These are phyloP conservation scores for Zygogramma bicolorata DNA, from an alignment of 2,888 invertebrate species.

Conservation along the genomic window DNA sequence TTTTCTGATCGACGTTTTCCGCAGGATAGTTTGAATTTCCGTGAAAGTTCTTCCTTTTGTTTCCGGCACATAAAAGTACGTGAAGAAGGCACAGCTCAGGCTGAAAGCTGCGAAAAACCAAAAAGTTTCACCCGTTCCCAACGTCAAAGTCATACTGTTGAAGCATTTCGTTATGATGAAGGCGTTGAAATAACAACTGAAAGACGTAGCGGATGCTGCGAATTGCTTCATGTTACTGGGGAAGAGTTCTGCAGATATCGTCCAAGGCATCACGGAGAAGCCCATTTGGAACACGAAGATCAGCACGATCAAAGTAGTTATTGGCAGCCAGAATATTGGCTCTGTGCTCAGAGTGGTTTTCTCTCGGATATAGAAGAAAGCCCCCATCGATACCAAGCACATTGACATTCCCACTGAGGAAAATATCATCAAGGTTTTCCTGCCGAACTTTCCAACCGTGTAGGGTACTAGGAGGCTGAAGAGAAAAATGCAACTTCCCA, in stretches of 20 bases:
- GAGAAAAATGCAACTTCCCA: slow-evolving; percentile 79
- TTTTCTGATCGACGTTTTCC: slow-evolving; percentile 7
- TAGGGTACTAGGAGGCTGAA: slow-evolving; percentile 79
- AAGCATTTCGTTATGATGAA: slow-evolving; percentile 82
- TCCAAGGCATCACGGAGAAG: slow-evolving; percentile 83
- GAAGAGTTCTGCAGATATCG: slow-evolving; percentile 83
- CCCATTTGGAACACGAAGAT: slow-evolving; percentile 72
- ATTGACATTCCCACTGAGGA: slow-evolving; percentile 76
- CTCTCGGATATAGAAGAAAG: slow-evolving; percentile 68
- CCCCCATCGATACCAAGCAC: slow-evolving; percentile 72
- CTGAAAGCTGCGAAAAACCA: slow-evolving; percentile 75
- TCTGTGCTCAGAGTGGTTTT: slow-evolving; percentile 63
- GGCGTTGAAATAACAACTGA: slow-evolving; percentile 78
- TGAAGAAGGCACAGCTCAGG: slow-evolving; percentile 76
- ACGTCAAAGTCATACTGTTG: slow-evolving; percentile 68
- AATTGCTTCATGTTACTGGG: slow-evolving; percentile 80
- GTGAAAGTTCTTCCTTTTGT: slow-evolving; percentile 89
- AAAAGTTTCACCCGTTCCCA: slow-evolving; percentile 77
- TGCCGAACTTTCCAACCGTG: slow-evolving; percentile 82
- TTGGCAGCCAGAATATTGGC: slow-evolving; percentile 76
- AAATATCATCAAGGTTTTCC: slow-evolving; percentile 76
- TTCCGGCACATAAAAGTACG: slow-evolving; percentile 84
- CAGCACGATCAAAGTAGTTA: slow-evolving; percentile 78
- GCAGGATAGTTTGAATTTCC: slow-evolving; percentile 79
- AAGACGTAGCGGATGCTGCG: slow-evolving; percentile 80